Percentiles rank a stretch among this genome's conserved stretches.
Evolutionary conservation across 2,113 vertebrate genomes (phyloP).

Genomic region (Mungos mungo): DNA sequence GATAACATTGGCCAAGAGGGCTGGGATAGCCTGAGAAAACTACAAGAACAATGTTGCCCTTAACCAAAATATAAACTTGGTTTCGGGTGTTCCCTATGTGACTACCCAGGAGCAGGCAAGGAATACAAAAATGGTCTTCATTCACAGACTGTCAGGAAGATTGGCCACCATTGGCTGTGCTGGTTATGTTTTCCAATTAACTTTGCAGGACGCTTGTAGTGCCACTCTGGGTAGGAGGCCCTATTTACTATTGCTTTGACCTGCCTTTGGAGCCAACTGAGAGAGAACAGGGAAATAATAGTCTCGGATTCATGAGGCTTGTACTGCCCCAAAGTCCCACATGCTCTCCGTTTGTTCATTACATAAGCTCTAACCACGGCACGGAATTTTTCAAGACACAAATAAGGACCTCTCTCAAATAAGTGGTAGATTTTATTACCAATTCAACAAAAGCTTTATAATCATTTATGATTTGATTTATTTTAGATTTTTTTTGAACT

Average conservation of each 20-base stretch:
- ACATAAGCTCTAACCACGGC: background rate
- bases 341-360: background rate
- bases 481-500: background rate
- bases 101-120: background rate
- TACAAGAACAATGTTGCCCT: background rate
- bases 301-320: background rate
- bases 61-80: too few relatives aligned
- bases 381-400: background rate
- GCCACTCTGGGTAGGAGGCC: background rate
- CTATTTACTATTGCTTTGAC: background rate
- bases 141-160: background rate
- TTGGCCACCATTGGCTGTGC: background rate
- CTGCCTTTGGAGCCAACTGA: background rate
- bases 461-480: background rate
- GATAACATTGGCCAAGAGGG: background rate
- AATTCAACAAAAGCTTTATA: background rate
- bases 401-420: background rate
- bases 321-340: too few relatives aligned
- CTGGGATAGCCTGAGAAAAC: background rate
- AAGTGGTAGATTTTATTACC: background rate
- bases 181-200: background rate
- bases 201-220: background rate
- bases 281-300: background rate
- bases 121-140: background rate
- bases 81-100: background rate